A percentile compares a stretch with the other conserved stretches of the same genome.
phyloP scores from a whole-genome alignment of 1,140 invertebrate genomes.

The Pararge aegeria region DNA sequence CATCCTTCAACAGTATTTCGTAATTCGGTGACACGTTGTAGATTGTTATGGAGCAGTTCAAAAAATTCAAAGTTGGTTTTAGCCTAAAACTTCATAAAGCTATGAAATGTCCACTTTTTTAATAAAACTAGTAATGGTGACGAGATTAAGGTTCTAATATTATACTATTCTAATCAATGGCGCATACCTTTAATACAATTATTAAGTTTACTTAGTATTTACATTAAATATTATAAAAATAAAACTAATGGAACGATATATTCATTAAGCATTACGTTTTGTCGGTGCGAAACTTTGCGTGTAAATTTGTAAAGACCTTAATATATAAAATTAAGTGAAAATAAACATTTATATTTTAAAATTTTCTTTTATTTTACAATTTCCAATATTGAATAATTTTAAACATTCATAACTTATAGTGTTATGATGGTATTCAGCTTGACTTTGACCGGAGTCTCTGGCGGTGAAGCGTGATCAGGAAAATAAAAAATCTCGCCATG shows the following conservation, averaged over 20 bases:
- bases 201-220: conserved; percentile 15
- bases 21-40: no score
- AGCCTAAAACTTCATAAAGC: no score
- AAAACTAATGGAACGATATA: conserved; percentile 22
- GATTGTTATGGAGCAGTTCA: no score
- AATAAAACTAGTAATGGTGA: no score
- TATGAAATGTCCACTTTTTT: no score
- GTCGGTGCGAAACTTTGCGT: conserved; percentile 16
- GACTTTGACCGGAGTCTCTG: no score
- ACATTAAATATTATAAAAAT: conserved; percentile 4
- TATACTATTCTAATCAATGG: not conserved
- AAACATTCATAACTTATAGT: no score
- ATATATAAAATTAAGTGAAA: conserved; percentile 7
- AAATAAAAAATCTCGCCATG: no score
- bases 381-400: not conserved
- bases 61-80: no score
- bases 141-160: not conserved
- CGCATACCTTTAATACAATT: not conserved
- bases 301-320: conserved; percentile 25
- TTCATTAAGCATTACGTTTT: conserved; percentile 17
- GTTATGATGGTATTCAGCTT: no score
- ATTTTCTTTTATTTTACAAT: conserved; percentile 4
- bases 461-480: no score
- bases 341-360: conserved; percentile 23
- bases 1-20: no score